These are phyloP conservation scores for Pollimyrus isidori DNA, from an alignment of 2,113 vertebrate genomes.

Conservation along the genomic window DNA sequence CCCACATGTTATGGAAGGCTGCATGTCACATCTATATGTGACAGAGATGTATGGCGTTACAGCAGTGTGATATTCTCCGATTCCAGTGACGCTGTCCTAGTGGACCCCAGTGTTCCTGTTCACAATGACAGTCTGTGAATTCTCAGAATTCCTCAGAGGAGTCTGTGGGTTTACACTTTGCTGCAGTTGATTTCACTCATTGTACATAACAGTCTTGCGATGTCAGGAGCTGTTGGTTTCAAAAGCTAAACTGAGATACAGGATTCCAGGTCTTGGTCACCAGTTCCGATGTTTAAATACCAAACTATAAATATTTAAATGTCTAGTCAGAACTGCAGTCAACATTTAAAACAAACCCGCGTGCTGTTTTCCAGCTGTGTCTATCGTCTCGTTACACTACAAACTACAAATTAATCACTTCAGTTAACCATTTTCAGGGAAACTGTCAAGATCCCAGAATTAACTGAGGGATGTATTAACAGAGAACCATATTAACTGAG, in stretches of 20 bases:
- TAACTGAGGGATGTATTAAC: no score
- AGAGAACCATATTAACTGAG: not conserved
- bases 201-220: not conserved
- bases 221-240: not conserved
- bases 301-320: not conserved
- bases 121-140: not conserved
- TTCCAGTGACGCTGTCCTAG: not conserved
- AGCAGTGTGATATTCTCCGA: not conserved
- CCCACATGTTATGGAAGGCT: no score
- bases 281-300: not conserved
- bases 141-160: not conserved
- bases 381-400: not conserved
- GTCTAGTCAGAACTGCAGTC: not conserved
- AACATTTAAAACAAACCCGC: not conserved
- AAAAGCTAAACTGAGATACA: not conserved
- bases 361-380: not conserved
- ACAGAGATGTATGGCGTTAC: not conserved
- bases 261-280: not conserved
- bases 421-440: not conserved
- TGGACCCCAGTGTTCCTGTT: not conserved
- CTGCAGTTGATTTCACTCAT: not conserved
- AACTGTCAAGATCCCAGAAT: not conserved
- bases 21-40: not conserved
- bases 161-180: not conserved
- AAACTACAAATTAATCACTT: not conserved